phyloP scores from a whole-genome alignment of 2,888 invertebrate genomes.

The Invenusta paracnida region DNA sequence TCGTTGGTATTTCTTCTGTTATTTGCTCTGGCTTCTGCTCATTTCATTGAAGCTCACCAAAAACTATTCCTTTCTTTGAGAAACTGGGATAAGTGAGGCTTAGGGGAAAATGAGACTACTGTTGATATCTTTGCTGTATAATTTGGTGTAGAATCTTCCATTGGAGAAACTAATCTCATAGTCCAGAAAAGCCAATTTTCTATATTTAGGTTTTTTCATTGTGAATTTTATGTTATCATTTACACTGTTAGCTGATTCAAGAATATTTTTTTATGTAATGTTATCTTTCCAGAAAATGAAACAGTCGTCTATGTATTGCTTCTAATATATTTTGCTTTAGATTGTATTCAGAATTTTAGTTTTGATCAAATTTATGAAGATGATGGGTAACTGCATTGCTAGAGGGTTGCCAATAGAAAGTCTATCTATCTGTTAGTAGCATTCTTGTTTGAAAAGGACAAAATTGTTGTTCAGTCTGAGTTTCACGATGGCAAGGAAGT shows the following conservation, averaged over 20 bases:
- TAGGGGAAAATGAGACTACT: background rate
- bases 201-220: background rate
- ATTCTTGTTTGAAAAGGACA: background rate
- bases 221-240: background rate
- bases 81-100: background rate
- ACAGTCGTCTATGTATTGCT: background rate
- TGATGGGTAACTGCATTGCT: background rate
- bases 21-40: background rate
- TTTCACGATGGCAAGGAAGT: background rate
- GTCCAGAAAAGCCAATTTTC: background rate
- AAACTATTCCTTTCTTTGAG: background rate
- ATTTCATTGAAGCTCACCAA: background rate
- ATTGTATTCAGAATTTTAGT: background rate
- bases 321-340: background rate
- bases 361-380: background rate
- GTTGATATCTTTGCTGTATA: background rate
- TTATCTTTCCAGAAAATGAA: no score
- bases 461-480: background rate
- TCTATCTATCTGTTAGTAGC: background rate
- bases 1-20: background rate
- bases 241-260: background rate
- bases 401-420: background rate
- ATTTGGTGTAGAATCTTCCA: background rate
- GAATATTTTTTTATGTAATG: no score
- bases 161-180: background rate